These are phyloP conservation scores for Leptinotarsa peninsularis DNA, from an alignment of 2,888 invertebrate species.

Conservation along the genomic window DNA sequence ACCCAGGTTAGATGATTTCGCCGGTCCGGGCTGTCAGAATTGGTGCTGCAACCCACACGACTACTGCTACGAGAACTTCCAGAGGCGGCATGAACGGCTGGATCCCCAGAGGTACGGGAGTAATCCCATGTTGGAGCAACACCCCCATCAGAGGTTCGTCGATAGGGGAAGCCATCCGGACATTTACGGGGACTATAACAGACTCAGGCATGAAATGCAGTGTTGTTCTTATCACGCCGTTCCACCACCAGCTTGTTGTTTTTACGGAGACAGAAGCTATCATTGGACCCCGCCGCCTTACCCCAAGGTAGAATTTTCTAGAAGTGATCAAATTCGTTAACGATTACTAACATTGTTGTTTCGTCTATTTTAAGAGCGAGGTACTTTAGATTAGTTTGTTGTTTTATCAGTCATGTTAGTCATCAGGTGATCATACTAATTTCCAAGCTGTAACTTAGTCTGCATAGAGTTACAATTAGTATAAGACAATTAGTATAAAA, in stretches of 20 bases:
- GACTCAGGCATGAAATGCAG: slow-evolving; percentile 55
- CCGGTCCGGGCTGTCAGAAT: slow-evolving; percentile 55
- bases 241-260: slow-evolving; percentile 61
- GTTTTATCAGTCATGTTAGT: no score
- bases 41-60: slow-evolving; percentile 61
- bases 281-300: slow-evolving; percentile 61
- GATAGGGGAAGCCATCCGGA: slow-evolving; percentile 64
- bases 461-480: background rate
- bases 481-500: no score
- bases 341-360: no score
- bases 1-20: slow-evolving; percentile 61
- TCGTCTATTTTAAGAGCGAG: no score
- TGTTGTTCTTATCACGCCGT: slow-evolving; percentile 62
- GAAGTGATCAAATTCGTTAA: no score
- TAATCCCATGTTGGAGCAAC: slow-evolving; percentile 64
- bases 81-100: slow-evolving; percentile 69
- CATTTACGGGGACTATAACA: slow-evolving; percentile 59
- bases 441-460: background rate
- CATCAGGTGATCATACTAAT: no score
- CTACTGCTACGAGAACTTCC: slow-evolving; percentile 71
- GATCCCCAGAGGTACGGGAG: slow-evolving; percentile 67
- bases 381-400: no score
- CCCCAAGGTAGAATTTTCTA: slow-evolving; percentile 52
- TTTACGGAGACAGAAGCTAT: slow-evolving; percentile 59
- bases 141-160: slow-evolving; percentile 46